Percentiles rank a stretch among this genome's conserved stretches.
Evolutionary conservation across 2,797 vertebrate genomes (phyloP).

Genomic region (Enteromius anoplus): DNA sequence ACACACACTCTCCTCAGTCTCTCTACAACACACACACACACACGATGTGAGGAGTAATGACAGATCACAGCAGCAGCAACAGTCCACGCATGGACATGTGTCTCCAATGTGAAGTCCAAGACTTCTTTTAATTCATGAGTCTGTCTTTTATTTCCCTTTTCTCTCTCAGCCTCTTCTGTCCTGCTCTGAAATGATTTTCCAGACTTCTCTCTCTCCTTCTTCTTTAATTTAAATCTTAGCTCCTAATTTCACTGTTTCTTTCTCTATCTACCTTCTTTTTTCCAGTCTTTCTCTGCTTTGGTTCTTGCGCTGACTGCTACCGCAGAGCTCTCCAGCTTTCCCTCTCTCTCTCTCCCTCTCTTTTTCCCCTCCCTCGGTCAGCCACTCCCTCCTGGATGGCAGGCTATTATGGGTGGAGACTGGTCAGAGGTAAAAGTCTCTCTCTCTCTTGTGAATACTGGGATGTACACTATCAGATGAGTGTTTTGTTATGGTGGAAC

Average conservation of each 20-base stretch:
- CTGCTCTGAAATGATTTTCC: constrained; percentile 11
- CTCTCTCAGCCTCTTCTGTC: constrained; percentile 2
- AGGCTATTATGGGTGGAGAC: constrained; percentile 60
- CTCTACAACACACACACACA: constrained; percentile 7
- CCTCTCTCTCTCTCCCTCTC: constrained; percentile 43
- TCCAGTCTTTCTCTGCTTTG: constrained; percentile 52
- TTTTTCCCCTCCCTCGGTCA: constrained; percentile 43
- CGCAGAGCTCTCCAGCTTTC: constrained; percentile 56
- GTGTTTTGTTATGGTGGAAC: constrained; percentile 26
- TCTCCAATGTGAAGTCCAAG: constrained; percentile 67
- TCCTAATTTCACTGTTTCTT: not conserved
- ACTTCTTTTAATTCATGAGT: constrained; percentile 63
- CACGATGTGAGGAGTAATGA: constrained; percentile 32
- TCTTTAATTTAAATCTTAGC: not conserved
- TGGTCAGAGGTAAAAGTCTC: constrained; percentile 58
- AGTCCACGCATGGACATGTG: constrained; percentile 51
- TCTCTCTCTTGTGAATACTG: constrained; percentile 34
- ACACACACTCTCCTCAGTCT: not conserved
- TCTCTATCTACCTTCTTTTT: constrained; percentile 6
- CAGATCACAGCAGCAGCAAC: constrained; percentile 34
- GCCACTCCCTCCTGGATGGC: constrained; percentile 56
- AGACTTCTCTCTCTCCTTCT: constrained; percentile 14
- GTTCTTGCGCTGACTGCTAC: constrained; percentile 57
- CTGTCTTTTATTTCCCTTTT: constrained; percentile 42
- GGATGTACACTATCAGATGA: constrained; percentile 8